A percentile compares a stretch with the other conserved stretches of the same genome.
Evolutionary conservation across 2,888 invertebrate genomes (phyloP).

Genomic region (Ypsolopha sequella): DNA sequence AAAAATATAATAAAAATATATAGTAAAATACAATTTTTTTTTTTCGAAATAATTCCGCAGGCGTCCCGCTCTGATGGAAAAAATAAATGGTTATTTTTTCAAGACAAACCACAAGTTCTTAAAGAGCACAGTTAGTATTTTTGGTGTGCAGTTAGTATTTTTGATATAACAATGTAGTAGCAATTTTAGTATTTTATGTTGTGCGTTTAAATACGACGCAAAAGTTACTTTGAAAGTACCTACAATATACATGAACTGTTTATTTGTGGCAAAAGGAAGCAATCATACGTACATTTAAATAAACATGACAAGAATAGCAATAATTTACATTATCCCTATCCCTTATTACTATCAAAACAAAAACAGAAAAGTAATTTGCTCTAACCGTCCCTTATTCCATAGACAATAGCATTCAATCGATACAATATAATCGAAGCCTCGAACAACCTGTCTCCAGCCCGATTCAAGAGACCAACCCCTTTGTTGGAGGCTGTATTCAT

Average conservation of each 20-base stretch:
- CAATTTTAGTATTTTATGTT: too few species aligned
- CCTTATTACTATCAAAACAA: slow-evolving; percentile 18
- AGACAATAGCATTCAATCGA: slow-evolving; percentile 62
- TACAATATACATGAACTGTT: not conserved
- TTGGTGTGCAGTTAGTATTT: too few species aligned
- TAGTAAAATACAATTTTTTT: too few species aligned
- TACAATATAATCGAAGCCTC: slow-evolving; percentile 65
- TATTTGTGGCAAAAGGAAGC: not conserved
- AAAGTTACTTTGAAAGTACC: too few species aligned
- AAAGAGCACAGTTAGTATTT: too few species aligned
- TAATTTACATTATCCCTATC: slow-evolving; percentile 20
- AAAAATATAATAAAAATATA: too few species aligned
- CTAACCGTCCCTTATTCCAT: slow-evolving; percentile 61
- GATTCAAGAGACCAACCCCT: slow-evolving; percentile 68
- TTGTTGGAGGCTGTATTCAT: slow-evolving; percentile 62
- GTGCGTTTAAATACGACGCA: too few species aligned
- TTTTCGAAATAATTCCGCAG: too few species aligned
- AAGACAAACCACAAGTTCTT: too few species aligned
- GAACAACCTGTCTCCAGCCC: slow-evolving; percentile 64
- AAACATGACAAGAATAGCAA: slow-evolving; percentile 7
- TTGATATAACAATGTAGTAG: too few species aligned
- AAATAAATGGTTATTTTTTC: too few species aligned
- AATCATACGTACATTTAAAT: slow-evolving; percentile 7
- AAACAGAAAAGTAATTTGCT: slow-evolving; percentile 67
- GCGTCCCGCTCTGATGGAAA: too few species aligned